Base-by-base conservation (phyloP, 2,888 invertebrate genomes). In the Gymnocheta viridis region DNA sequence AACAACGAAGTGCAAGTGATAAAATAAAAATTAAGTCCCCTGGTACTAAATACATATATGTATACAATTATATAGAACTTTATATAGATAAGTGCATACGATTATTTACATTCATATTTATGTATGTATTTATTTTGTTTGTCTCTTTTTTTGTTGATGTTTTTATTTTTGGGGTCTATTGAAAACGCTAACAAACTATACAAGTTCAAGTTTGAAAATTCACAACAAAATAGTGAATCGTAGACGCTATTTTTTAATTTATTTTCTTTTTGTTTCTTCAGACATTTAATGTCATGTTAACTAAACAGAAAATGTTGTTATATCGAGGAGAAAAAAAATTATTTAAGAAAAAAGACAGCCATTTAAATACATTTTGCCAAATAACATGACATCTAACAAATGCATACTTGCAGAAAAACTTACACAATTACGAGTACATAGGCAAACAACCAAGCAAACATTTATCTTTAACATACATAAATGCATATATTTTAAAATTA, bases 191-290 rank as follows among this genome's bases (percentile, higher is more conserved):
- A 78, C 49, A 32, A 51, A 58, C 51, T 51, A 51, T 10, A 41
- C 78, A 78, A 78, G 78, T 69, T 78, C 78, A 78, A 78, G 78
- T 78, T 78, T 78, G 60, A 60, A 62, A 77, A 24, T 35, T 60
- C 32, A 9, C 35, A 44, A 58, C 17, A 44, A 58, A 58, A 32
- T 44, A 58, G 44, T 58, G 47, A 77, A 32, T 77, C 44, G 56
- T 58, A 67, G 56, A 67, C 56, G 49, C 49, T 67, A 58, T 58
- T 54, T 76, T 24, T 29, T 24, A 9, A 12, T 38, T 38, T 29
- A 32, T 47, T 32, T 58, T 47, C 4, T 47, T 24, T 47, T 73
- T 35, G n/a, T 51, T 51, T 44, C 64, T 54, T 54, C 44, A 77
- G 76, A 77, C 76, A 67, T 77, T 58, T 77, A 58, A 77, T 67